phyloP scores from a whole-genome alignment of 2,888 invertebrate genomes.

The Entomobrya multifasciata region DNA sequence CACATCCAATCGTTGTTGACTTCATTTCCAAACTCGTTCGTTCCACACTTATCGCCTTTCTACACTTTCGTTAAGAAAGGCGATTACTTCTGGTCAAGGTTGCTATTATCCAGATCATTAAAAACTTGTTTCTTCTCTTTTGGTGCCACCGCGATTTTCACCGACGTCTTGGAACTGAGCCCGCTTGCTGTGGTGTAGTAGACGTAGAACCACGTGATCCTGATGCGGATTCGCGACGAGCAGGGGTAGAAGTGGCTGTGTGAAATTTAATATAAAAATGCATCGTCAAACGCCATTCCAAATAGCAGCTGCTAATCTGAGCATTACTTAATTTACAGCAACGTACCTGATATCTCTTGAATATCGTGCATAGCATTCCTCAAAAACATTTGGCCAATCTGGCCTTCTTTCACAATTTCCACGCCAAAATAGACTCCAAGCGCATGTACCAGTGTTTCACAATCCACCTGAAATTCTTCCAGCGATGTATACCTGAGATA shows the following conservation, averaged over 20 bases:
- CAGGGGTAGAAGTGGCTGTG: slow-evolving; percentile 55
- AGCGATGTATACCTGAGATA: slow-evolving; percentile 81
- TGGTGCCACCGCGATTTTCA: slow-evolving; percentile 30
- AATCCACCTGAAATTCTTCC: slow-evolving; percentile 87
- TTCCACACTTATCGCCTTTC: too few species aligned
- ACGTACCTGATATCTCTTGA: too few species aligned
- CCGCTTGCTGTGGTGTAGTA: slow-evolving; percentile 21
- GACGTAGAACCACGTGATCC: slow-evolving; percentile 17
- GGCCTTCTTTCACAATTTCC: slow-evolving; percentile 80
- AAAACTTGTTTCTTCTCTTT: slow-evolving; percentile 52
- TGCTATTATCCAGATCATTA: slow-evolving; percentile 40
- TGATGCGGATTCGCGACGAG: slow-evolving; percentile 71
- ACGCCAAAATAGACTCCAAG: slow-evolving; percentile 89
- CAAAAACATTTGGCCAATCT: slow-evolving; percentile 74
- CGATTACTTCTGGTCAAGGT: slow-evolving; percentile 72
- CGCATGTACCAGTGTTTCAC: slow-evolving; percentile 88
- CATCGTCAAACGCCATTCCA: too few species aligned
- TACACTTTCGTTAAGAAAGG: slow-evolving; percentile 72
- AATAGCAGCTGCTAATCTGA: too few species aligned
- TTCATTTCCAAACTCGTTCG: too few species aligned
- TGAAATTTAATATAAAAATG: slow-evolving; percentile 26
- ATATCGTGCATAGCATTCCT: slow-evolving; percentile 78
- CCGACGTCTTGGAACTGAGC: slow-evolving; percentile 48
- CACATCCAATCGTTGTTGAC: too few species aligned
- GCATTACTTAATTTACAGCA: too few species aligned